phyloP scores from a whole-genome alignment of 2,888 invertebrate species.

The Patella pellucida region DNA sequence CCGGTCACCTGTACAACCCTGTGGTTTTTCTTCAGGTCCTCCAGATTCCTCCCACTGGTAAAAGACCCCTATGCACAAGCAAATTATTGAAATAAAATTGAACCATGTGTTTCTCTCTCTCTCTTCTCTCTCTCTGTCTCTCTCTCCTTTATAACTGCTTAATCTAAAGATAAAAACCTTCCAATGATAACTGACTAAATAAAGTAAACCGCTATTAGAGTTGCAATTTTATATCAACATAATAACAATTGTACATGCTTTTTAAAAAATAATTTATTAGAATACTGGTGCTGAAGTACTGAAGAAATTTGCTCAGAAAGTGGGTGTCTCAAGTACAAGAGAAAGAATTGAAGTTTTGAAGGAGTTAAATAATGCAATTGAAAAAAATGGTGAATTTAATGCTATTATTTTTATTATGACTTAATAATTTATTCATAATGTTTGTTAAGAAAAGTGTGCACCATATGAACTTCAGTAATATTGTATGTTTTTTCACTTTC shows the following conservation, averaged over 20 bases:
- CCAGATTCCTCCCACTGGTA: too few relatives aligned
- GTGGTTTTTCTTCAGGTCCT: too few relatives aligned
- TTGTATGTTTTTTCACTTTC: neutral
- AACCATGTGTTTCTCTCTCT: too few relatives aligned
- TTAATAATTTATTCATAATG: too few relatives aligned
- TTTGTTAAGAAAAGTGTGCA: too few relatives aligned
- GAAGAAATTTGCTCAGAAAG: conserved; percentile 61
- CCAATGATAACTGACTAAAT: too few relatives aligned
- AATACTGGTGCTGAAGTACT: conserved; percentile 56
- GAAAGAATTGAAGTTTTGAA: conserved; percentile 52
- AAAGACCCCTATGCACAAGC: too few relatives aligned
- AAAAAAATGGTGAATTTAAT: conserved; percentile 48
- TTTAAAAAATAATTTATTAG: conserved; percentile 19
- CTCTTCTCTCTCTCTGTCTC: conserved; percentile 18
- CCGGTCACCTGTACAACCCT: conserved; percentile 12
- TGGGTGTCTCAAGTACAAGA: conserved; percentile 58
- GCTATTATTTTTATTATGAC: too few relatives aligned
- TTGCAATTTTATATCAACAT: neutral
- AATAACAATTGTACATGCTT: neutral
- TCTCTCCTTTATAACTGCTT: conserved; percentile 11
- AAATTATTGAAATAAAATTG: too few relatives aligned
- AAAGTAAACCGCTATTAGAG: too few relatives aligned
- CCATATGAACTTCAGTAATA: neutral
- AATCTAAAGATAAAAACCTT: neutral
- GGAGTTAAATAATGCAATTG: conserved; percentile 52